phyloP scores from a whole-genome alignment of 2,113 vertebrate species.

The Pedetes capensis region DNA sequence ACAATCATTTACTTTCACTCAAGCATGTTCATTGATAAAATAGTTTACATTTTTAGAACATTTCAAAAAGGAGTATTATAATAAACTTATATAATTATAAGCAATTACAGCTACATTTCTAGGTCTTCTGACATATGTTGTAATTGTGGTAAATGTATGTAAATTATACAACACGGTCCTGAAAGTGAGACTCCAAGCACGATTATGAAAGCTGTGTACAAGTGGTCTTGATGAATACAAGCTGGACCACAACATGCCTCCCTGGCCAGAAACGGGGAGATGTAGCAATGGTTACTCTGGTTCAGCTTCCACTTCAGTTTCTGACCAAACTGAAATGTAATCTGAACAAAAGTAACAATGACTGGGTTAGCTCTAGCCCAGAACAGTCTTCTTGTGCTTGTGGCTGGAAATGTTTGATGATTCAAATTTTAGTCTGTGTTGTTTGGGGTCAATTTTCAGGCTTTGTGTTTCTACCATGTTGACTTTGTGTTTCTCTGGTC shows the following conservation, averaged over 20 bases:
- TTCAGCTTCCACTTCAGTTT: not conserved
- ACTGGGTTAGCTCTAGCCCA: not conserved
- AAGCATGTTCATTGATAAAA: not conserved
- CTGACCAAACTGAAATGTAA: no score
- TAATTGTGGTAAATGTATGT: not conserved
- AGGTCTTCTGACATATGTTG: not conserved
- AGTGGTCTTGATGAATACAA: not conserved
- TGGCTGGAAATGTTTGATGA: not conserved
- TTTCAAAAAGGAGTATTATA: not conserved
- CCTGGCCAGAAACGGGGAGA: not conserved
- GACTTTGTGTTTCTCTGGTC: not conserved
- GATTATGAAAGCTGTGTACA: not conserved
- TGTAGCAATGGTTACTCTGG: not conserved
- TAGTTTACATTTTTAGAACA: not conserved
- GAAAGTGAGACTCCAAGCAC: not conserved
- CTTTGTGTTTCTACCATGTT: not conserved
- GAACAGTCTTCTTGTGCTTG: not conserved
- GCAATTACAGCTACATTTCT: not conserved
- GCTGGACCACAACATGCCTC: rapidly evolving
- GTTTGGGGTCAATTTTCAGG: not conserved
- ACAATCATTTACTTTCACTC: not conserved
- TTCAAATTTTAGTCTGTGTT: not conserved
- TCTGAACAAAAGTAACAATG: no score
- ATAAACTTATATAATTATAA: not conserved
- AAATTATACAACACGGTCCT: not conserved